These are phyloP conservation scores for Colletes gigas DNA, from an alignment of 1,140 invertebrate genomes.

Conservation along the genomic window DNA sequence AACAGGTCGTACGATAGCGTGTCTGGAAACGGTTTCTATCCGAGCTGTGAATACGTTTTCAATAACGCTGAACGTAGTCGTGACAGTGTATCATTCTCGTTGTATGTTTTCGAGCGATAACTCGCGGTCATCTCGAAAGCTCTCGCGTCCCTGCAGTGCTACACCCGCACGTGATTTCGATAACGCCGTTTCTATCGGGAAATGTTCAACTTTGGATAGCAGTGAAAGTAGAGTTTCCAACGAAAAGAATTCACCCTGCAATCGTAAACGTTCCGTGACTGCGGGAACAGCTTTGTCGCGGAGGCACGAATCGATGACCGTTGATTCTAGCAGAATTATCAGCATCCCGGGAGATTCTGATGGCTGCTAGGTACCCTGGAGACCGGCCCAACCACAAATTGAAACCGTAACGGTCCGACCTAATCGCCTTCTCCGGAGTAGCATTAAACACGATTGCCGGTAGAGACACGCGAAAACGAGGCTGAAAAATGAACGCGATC, in stretches of 20 bases:
- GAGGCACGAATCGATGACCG: slow-evolving; percentile 39
- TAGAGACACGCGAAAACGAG: slow-evolving; percentile 9
- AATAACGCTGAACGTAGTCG: too few relatives aligned
- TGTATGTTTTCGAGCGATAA: too few relatives aligned
- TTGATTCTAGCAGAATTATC: slow-evolving; percentile 55
- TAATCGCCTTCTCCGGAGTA: slow-evolving; percentile 50
- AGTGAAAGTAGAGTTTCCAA: too few relatives aligned
- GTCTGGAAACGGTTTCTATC: too few relatives aligned
- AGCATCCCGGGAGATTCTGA: slow-evolving; percentile 34
- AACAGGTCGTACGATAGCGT: too few relatives aligned
- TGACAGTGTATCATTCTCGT: too few relatives aligned
- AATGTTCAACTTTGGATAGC: too few relatives aligned
- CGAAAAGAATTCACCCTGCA: background rate
- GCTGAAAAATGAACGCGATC: slow-evolving; percentile 2
- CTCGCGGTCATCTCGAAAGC: too few relatives aligned
- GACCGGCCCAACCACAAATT: slow-evolving; percentile 21
- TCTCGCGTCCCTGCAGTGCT: too few relatives aligned
- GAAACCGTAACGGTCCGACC: slow-evolving; percentile 34
- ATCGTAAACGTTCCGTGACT: background rate
- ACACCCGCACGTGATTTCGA: too few relatives aligned
- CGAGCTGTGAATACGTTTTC: too few relatives aligned
- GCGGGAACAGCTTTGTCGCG: slow-evolving; percentile 20
- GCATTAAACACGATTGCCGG: slow-evolving; percentile 43
- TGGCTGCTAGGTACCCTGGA: background rate
- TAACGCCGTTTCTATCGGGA: too few relatives aligned